A percentile compares a stretch with the other conserved stretches of the same genome.
phyloP scores from a whole-genome alignment of 2,113 vertebrate species.

The Syrrhaptes paradoxus region DNA sequence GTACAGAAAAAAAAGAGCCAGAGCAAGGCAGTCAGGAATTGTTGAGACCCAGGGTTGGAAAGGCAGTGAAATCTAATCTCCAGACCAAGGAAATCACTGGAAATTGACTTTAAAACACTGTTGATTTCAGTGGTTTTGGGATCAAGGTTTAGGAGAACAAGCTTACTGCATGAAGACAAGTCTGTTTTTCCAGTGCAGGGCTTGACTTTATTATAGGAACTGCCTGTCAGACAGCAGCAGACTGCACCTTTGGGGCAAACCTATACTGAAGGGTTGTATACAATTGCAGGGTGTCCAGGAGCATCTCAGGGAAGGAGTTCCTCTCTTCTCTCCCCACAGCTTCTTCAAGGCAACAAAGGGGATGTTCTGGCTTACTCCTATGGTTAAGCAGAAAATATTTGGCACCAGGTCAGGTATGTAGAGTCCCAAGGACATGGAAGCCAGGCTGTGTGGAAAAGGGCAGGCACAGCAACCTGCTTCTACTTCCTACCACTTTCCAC shows the following conservation, averaged over 20 bases:
- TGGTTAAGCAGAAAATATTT: background rate
- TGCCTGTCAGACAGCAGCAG: background rate
- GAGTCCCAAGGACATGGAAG: background rate
- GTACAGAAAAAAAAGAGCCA: background rate
- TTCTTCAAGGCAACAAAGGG: background rate
- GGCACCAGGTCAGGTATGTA: background rate
- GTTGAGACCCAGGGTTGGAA: background rate
- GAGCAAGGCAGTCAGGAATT: background rate
- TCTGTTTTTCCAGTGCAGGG: background rate
- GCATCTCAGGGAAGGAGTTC: background rate
- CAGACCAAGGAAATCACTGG: background rate
- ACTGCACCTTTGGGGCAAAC: background rate
- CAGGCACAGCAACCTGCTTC: background rate
- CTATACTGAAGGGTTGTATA: background rate
- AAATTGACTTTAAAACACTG: background rate
- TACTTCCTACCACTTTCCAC: background rate
- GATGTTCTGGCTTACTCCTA: background rate
- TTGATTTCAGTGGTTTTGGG: constrained; percentile 12
- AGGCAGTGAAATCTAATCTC: constrained; percentile 23
- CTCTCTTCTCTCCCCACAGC: background rate
- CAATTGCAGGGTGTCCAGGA: background rate
- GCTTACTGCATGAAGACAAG: background rate
- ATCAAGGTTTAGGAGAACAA: background rate
- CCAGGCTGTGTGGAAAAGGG: background rate
- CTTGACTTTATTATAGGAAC: background rate